Evolutionary conservation across 2,113 vertebrate genomes (phyloP).

Genomic region (Eurystomus gularis): DNA sequence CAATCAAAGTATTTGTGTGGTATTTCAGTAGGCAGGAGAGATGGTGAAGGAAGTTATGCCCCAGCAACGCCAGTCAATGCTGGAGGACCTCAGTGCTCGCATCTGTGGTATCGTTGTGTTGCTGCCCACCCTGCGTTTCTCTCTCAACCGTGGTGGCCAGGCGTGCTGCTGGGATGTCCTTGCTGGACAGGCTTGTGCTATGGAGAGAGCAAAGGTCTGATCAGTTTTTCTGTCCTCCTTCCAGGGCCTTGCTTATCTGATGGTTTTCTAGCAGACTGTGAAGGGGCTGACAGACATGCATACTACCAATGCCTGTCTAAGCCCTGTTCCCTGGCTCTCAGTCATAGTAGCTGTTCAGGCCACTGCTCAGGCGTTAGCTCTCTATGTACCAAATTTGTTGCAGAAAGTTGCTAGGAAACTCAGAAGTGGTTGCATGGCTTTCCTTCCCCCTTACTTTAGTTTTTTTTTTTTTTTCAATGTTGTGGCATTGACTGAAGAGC

Average conservation of each 20-base stretch:
- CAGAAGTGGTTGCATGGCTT: neutral
- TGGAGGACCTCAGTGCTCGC: neutral
- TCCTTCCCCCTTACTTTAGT: rapidly evolving
- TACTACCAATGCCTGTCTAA: neutral
- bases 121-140: neutral
- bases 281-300: neutral
- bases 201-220: neutral
- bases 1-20: rapidly evolving
- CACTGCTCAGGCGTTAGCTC: neutral
- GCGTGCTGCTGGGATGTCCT: neutral
- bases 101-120: rapidly evolving
- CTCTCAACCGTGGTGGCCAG: rapidly evolving
- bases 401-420: conserved; percentile 25
- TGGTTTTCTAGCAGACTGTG: neutral
- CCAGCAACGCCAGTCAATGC: too few species aligned
- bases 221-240: neutral
- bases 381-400: neutral
- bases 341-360: neutral
- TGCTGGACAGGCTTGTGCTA: neutral
- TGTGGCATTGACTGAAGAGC: neutral
- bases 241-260: neutral
- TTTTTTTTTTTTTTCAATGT: neutral
- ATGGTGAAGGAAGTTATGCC: neutral
- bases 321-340: neutral
- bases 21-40: neutral